phyloP scores from a whole-genome alignment of 2,113 vertebrate genomes.

The Perognathus longimembris region DNA sequence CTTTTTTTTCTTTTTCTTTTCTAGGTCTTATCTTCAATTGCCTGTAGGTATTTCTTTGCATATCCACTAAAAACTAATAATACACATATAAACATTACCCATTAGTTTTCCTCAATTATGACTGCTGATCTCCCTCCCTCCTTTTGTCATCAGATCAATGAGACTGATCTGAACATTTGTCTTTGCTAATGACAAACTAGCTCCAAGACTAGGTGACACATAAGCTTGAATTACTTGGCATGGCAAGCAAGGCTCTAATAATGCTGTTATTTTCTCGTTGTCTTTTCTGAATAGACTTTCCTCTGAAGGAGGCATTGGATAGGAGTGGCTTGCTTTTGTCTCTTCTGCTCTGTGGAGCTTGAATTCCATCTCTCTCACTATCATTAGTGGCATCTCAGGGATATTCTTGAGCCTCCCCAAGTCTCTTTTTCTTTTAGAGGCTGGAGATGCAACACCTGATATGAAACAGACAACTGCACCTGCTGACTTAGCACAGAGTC shows the following conservation, averaged over 20 bases:
- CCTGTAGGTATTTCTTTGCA: neutral
- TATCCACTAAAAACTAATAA: neutral
- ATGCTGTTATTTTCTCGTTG: neutral
- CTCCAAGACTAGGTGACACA: neutral
- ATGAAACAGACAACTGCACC: neutral
- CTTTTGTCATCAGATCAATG: neutral
- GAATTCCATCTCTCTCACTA: neutral
- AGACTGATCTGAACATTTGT: neutral
- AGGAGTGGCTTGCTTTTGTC: neutral
- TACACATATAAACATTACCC: neutral
- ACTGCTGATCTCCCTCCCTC: neutral
- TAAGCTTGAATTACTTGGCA: neutral
- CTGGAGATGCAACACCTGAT: neutral
- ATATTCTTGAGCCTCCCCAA: neutral
- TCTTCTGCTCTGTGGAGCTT: too few relatives aligned
- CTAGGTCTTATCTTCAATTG: neutral
- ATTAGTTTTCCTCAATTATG: neutral
- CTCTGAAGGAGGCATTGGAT: neutral
- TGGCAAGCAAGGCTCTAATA: neutral
- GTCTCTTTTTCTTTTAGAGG: neutral
- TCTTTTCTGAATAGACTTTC: neutral
- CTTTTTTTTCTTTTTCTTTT: neutral
- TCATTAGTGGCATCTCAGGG: neutral
- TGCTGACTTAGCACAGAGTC: neutral
- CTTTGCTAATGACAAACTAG: neutral